Base-by-base conservation (phyloP, 2,888 invertebrate species). In the Salpingus planirostris region DNA sequence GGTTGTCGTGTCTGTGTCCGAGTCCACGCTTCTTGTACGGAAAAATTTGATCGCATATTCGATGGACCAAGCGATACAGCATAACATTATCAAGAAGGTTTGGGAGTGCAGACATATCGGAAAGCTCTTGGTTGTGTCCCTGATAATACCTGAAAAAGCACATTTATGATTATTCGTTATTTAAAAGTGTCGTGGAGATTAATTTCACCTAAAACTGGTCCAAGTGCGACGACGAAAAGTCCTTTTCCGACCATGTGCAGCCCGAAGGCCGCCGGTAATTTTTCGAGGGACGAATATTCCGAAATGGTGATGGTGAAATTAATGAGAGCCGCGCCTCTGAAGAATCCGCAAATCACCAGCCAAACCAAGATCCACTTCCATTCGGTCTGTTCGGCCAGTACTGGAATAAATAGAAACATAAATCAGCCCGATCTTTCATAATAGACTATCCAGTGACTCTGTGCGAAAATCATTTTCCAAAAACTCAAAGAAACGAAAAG, bases 281-380 rank as follows among this genome's bases (percentile, higher is more conserved):
- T 80, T 54, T 83, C 80, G 44, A 69, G 56, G 1, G 80, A 63
- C n/a, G 67, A 78, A 44, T 80, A 80, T 61, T 84, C 83, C 0
- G 83, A 81, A 46, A 84, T 80, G n/a, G 80, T 80, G 4, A 84
- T 71, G 15, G 81, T 81, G 55, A 83, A 78, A 63, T 84, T 84
- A 47, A 82, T 82, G 25, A 86, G 68, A 10, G 83, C 80, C 54
- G 82, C 78, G 35, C 86, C 85, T 34, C 85, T 70, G 60, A 83
- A 75, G 67, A 86, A 85, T 10, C 86, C 86, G 56, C 80, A 80
- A 32, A 85, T 74, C 0, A 81, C 76, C 38, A 84, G 63, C 75
- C 80, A 78, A 3, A 77, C 48, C 71, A 82, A 74, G 6, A 86
- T 65, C 21, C 72, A 70, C 4, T 72, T 70, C 72, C 79, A 82